Evolutionary conservation across 2,888 invertebrate genomes (phyloP).

Genomic region (Pristionchus japonicus): DNA sequence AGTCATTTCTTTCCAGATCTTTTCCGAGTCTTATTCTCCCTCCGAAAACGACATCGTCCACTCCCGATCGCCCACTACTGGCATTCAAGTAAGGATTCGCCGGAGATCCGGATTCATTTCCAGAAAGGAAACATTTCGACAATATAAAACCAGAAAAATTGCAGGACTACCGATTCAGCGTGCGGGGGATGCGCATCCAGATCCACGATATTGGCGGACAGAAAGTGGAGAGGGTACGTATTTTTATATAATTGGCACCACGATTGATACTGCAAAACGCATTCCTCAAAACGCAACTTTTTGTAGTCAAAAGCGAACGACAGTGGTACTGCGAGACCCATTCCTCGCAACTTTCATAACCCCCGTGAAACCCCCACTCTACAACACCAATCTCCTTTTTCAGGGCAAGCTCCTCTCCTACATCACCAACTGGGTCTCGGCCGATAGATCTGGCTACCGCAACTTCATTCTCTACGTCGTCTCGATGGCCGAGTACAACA

Average conservation of each 20-base stretch:
- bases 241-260: background rate
- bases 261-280: background rate
- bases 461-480: slow-evolving; percentile 71
- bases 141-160: too few species aligned
- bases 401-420: slow-evolving; percentile 64
- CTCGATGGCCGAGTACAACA: slow-evolving; percentile 70
- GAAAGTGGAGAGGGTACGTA: slow-evolving; percentile 58
- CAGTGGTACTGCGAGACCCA: background rate
- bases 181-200: slow-evolving; percentile 62
- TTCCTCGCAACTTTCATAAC: background rate
- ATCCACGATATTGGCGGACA: slow-evolving; percentile 73
- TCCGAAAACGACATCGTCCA: slow-evolving; percentile 54
- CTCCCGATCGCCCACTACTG: slow-evolving; percentile 66
- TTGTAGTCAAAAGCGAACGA: background rate
- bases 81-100: slow-evolving; percentile 54
- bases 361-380: background rate
- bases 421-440: slow-evolving; percentile 60
- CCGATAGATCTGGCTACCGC: slow-evolving; percentile 53
- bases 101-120: too few species aligned
- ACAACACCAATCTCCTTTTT: background rate
- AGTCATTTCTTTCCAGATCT: slow-evolving; percentile 31
- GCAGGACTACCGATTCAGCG: slow-evolving; percentile 65
- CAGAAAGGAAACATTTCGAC: too few species aligned
- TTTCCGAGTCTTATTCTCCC: slow-evolving; percentile 40
- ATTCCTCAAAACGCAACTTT: background rate